Evolutionary conservation across 1,140 invertebrate species (phyloP).

Genomic region (Dreissena rostriformis): DNA sequence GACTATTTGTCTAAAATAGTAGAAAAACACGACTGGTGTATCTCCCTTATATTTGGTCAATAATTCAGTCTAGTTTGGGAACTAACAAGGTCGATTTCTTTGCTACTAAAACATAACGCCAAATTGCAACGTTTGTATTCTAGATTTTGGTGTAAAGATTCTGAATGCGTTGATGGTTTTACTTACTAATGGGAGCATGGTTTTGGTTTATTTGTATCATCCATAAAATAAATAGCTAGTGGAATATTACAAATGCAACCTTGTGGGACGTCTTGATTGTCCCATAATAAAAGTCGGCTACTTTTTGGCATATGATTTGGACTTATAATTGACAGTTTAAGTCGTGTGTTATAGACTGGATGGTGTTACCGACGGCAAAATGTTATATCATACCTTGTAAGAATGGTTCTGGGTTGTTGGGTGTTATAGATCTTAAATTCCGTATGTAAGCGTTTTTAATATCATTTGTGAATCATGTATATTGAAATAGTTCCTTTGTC

Average conservation of each 20-base stretch:
- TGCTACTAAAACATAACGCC: slow-evolving; percentile 3
- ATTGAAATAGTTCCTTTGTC: background rate
- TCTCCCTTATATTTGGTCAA: background rate
- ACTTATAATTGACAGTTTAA: background rate
- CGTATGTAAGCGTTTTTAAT: background rate
- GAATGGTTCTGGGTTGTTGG: background rate
- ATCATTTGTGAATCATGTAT: background rate
- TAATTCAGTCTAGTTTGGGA: slow-evolving; percentile 11
- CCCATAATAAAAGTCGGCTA: slow-evolving; percentile 30
- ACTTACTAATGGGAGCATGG: background rate
- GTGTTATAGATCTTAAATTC: background rate
- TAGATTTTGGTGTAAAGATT: slow-evolving; percentile 27
- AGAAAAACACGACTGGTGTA: slow-evolving; percentile 39
- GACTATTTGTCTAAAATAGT: slow-evolving; percentile 24
- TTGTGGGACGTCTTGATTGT: slow-evolving; percentile 19
- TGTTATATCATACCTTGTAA: background rate
- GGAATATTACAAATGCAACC: background rate
- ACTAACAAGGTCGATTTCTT: slow-evolving; percentile 22
- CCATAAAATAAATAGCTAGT: background rate
- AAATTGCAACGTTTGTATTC: background rate
- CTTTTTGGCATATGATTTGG: slow-evolving; percentile 31
- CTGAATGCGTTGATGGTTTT: slow-evolving; percentile 10
- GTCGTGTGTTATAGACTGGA: background rate
- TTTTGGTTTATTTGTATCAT: background rate
- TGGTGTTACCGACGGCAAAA: background rate